Conservation (phyloP, 2,113 vertebrate genomes). For the Tetraodon nigroviridis region DNA sequence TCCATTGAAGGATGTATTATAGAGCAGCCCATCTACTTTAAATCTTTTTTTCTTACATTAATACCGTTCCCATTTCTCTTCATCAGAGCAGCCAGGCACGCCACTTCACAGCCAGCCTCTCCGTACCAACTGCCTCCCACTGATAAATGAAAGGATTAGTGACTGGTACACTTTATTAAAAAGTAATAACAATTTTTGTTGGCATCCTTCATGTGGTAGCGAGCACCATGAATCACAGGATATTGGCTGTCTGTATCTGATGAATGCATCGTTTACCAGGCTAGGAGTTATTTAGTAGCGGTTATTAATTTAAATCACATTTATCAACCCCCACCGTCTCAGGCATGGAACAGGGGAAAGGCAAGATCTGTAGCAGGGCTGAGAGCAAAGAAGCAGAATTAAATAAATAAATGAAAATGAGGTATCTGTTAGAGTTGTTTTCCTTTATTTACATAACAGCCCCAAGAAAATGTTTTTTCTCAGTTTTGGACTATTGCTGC, state of each 20-base stretch:
- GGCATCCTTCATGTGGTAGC: conserved; percentile 95
- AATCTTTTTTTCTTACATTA: conserved; percentile 8
- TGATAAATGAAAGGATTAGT: conserved; percentile 98
- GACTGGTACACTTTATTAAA: conserved; percentile 99
- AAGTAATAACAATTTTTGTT: conserved; percentile 99
- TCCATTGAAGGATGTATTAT: conserved; percentile 7
- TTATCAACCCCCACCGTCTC: conserved; percentile 77
- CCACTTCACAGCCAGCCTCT: conserved; percentile 69
- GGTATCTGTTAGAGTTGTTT: conserved; percentile 1
- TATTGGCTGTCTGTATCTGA: conserved; percentile 98
- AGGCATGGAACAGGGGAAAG: conserved; percentile 28
- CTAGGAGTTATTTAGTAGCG: conserved; percentile 98
- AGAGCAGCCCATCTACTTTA: conserved; percentile 22
- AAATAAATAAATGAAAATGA: conserved; percentile 11
- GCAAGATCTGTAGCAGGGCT: conserved; percentile 26
- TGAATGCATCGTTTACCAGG: conserved; percentile 99
- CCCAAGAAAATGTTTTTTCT: background rate
- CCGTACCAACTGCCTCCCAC: conserved; percentile 81
- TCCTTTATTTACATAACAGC: conserved; percentile 14
- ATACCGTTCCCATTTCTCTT: conserved; percentile 42
- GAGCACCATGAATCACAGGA: conserved; percentile 98
- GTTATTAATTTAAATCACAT: conserved; percentile 99
- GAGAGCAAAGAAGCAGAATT: conserved; percentile 23
- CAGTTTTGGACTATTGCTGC: background rate
- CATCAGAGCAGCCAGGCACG: conserved; percentile 51